Evolutionary conservation across 2,888 invertebrate species (phyloP), one percentile per base, ranked within the genome.

Genomic region (Entomobrya proxima): DNA sequence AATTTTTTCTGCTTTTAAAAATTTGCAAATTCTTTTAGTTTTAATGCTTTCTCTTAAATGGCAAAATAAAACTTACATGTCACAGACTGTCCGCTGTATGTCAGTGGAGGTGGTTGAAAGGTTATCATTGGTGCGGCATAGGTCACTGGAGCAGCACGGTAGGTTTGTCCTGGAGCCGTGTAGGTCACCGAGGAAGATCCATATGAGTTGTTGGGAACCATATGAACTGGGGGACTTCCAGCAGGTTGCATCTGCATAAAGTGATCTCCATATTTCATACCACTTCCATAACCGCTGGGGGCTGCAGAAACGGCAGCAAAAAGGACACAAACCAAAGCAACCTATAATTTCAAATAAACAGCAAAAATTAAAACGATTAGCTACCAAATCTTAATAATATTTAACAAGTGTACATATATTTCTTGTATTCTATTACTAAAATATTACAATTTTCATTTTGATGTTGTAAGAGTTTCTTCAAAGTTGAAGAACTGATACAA

Each of bases 71-170:
- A 15, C 44, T 77, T 77, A 77, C 67, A 86, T 44, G 81, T 82
- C 30, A 86, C 77, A 32, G 86, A 52, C 32, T 86, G 86, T 69
- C 81, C 86, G 15, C 55, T 81, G 86, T 86, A 86, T 50, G 76
- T 76, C 47, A 86, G 69, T 11, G n/a, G 5, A 11, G 84, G 77
- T 64, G 84, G 84, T 37, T 52, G 47, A 72, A 84, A 84, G 69
- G 69, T 84, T 21, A 85, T 21, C 72, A 77, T 76, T 13, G 86
- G 86, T 1, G 86, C 76, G 69, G 76, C 76, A 44, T 86, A 86
- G 37, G 81, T 69, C 32, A 86, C 64, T 15, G 86, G 86, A 1
- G 40, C 61, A 18, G 86, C 86, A 5, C 32, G 58, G 76, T 81
- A 86, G 24, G 77, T 69, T 4, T 52, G 58, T 77, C 86, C 86